Evolutionary conservation across 2,888 invertebrate species (phyloP).

Genomic region (Pollenia amentaria): DNA sequence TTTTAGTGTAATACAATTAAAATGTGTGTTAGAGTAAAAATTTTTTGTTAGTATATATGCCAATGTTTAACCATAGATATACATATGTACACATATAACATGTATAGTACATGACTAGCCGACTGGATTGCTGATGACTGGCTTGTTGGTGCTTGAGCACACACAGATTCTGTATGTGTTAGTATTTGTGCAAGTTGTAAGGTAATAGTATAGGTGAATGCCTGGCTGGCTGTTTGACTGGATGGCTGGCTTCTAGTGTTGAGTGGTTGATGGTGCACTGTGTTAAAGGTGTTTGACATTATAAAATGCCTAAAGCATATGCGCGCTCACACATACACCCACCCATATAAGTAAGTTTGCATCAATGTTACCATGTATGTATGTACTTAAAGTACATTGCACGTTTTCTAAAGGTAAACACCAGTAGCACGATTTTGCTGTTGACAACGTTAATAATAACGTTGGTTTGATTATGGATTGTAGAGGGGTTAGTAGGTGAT

Average conservation of each 20-base stretch:
- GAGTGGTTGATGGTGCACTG: constrained; percentile 65
- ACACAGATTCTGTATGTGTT: background rate
- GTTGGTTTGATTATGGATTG: constrained; percentile 60
- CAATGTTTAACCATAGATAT: background rate
- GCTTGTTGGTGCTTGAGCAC: constrained; percentile 1
- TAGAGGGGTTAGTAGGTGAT: constrained; percentile 39
- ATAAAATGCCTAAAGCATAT: constrained; percentile 72
- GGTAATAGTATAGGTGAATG: constrained; percentile 51
- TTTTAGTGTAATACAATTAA: constrained; percentile 52
- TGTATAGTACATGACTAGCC: constrained; percentile 43
- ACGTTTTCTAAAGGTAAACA: constrained; percentile 62
- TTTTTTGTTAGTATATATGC: constrained; percentile 38
- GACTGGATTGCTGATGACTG: constrained; percentile 47
- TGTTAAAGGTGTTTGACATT: constrained; percentile 76
- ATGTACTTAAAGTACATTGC: constrained; percentile 40
- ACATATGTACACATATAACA: background rate
- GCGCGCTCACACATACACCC: background rate
- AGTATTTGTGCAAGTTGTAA: background rate
- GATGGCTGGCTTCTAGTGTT: constrained; percentile 48
- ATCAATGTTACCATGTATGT: background rate
- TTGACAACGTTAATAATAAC: constrained; percentile 72
- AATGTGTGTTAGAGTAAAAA: constrained; percentile 63
- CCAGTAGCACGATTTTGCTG: constrained; percentile 64
- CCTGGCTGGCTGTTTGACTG: constrained; percentile 44
- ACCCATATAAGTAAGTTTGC: background rate